A percentile compares a stretch with the other conserved stretches of the same genome.
Conservation (phyloP, 2,113 vertebrate species). For the Nyctibius bracteatus region DNA sequence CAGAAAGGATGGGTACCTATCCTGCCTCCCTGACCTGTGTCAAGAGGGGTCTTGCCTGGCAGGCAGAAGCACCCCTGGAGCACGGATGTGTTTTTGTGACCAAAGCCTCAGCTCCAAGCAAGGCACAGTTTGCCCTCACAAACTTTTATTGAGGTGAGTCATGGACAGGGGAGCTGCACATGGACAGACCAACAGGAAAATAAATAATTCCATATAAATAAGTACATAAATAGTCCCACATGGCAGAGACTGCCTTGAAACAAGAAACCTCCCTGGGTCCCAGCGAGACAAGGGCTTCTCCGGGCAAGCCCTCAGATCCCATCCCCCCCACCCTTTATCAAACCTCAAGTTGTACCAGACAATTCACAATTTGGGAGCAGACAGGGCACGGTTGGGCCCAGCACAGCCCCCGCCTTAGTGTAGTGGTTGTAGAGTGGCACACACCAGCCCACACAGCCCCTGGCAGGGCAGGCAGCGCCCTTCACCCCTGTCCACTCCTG, state of each 20-base stretch:
- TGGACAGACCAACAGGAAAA: slow-evolving; percentile 41
- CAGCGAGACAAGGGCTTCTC: neutral
- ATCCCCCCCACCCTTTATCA: neutral
- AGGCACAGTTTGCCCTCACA: slow-evolving; percentile 7
- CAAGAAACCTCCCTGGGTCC: slow-evolving; percentile 15
- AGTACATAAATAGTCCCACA: slow-evolving; percentile 58
- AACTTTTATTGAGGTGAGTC: slow-evolving; percentile 31
- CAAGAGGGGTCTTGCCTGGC: neutral
- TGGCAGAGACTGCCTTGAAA: slow-evolving; percentile 38
- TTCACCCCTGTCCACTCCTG: neutral
- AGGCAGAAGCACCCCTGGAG: neutral
- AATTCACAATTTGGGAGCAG: slow-evolving; percentile 5
- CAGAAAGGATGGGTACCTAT: neutral
- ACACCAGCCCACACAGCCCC: neutral
- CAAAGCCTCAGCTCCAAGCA: neutral
- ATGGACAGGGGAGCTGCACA: neutral
- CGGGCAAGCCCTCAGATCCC: neutral
- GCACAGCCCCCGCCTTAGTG: slow-evolving; percentile 17
- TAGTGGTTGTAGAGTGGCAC: neutral
- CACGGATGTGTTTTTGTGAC: neutral
- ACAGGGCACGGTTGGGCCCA: neutral
- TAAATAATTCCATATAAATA: slow-evolving; percentile 70
- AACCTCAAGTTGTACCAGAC: slow-evolving; percentile 50
- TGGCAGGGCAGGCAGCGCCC: neutral
- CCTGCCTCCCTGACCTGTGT: neutral